Base-by-base conservation (phyloP, 2,113 vertebrate species). In the Apodemus sylvaticus region DNA sequence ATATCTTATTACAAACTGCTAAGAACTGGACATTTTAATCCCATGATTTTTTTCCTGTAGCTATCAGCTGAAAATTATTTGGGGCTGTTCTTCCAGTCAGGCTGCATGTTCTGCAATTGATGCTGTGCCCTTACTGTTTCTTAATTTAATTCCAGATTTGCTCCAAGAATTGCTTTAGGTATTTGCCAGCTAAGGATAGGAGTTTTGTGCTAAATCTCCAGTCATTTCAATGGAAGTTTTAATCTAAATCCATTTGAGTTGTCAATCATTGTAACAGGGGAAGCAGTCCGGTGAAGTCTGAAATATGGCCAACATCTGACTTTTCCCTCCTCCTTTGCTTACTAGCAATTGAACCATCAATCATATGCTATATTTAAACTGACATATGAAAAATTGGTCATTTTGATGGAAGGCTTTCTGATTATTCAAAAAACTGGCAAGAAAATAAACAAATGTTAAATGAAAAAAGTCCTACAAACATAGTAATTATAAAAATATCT, bases 161-260 rank as follows among this genome's bases (percentile, higher is more conserved):
- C 53, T 66, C 92, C 48, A 45, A 20, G n/a, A 42, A 8, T 89
- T 92, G 42, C 5, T 88, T 89, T 88, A 48, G 26, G 58, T 91
- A 36, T 48, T 58, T 91, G 90, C 24, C 51, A 89, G 48, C 16
- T 71, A 93, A 92, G 88, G 16, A 76, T 19, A 34, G 6, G 7
- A 70, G 7, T 60, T 64, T 91, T 64, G 6, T 86, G 11, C 51
- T 81, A 77, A 89, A 45, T 71, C 82, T 93, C 91, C 42, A 94
- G 29, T n/a, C 9, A 42, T 92, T 90, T 87, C 45, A 78, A 85
- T 31, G 88, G 31, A 95, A 90, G 66, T 88, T 94, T 95, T 94
- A 96, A 94, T 95, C 76, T 95, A 85, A 95, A 79, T 24, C 19
- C 89, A 29, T 91, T 77, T 92, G 85, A 55, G 48, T 68, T 96